These are phyloP conservation scores for Naja naja DNA, from an alignment of 2,113 vertebrate genomes.

Conservation along the genomic window DNA sequence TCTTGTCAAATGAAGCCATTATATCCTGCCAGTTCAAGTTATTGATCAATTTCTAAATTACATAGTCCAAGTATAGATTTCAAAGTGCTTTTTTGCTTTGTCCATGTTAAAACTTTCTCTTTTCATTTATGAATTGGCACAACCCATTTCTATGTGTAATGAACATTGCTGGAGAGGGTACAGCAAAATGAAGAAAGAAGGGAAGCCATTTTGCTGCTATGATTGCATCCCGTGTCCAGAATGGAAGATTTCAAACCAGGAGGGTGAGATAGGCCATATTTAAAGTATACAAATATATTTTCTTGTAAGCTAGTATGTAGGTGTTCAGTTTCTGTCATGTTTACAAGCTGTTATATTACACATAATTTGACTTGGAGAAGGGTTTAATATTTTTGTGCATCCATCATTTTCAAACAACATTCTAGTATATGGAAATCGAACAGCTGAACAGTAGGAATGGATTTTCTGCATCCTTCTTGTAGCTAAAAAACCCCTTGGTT, in stretches of 20 bases:
- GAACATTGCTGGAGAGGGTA: not conserved
- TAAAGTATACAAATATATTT: not conserved
- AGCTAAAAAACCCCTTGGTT: too few species aligned
- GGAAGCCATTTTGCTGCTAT: not conserved
- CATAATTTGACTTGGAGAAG: not conserved
- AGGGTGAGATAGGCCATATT: not conserved
- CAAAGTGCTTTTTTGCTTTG: not conserved
- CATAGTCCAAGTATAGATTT: not conserved
- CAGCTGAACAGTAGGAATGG: not conserved
- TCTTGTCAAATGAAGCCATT: not conserved
- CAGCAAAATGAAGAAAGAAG: not conserved
- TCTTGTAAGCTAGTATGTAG: not conserved
- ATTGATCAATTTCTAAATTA: not conserved
- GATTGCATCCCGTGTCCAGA: not conserved
- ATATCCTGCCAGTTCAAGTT: not conserved
- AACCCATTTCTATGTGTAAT: not conserved
- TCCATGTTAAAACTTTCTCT: not conserved
- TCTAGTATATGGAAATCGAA: not conserved
- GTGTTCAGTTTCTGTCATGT: not conserved
- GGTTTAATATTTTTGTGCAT: not conserved
- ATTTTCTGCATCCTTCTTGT: not conserved
- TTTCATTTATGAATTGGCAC: not conserved
- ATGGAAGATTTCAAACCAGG: constrained; percentile 2
- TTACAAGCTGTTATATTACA: not conserved
- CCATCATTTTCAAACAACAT: not conserved